phyloP scores from a whole-genome alignment of 2,888 invertebrate genomes.

The Molanna angustata region DNA sequence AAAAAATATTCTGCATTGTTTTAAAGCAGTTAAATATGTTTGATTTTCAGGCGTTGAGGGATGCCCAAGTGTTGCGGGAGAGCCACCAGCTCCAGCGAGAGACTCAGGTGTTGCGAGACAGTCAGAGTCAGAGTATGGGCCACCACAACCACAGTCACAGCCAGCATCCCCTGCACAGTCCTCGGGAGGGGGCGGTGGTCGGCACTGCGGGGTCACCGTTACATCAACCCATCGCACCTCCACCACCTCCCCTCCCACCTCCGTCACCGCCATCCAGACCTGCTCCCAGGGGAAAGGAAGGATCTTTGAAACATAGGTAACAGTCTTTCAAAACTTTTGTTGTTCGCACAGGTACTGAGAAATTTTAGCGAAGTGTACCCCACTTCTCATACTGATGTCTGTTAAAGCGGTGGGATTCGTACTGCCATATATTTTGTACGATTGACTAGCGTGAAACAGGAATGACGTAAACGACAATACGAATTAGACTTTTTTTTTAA shows the following conservation, averaged over 20 bases:
- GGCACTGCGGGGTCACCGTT: slow-evolving; percentile 44
- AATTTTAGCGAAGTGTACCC: too few species aligned
- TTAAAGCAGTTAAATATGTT: too few species aligned
- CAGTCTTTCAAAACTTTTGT: too few species aligned
- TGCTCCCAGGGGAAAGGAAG: slow-evolving; percentile 54
- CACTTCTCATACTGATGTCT: too few species aligned
- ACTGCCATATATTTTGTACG: too few species aligned
- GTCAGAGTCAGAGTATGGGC: background rate
- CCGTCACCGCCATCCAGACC: slow-evolving; percentile 25
- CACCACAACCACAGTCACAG: background rate
- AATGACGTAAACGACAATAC: too few species aligned
- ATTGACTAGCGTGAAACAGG: too few species aligned
- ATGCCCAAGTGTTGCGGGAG: background rate
- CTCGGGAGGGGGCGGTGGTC: slow-evolving; percentile 34
- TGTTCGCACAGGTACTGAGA: too few species aligned
- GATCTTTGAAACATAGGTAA: slow-evolving; percentile 57
- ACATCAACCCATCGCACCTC: slow-evolving; percentile 40
- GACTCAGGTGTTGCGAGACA: background rate
- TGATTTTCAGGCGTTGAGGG: too few species aligned
- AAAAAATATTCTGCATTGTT: too few species aligned
- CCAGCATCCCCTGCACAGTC: background rate
- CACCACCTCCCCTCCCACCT: slow-evolving; percentile 40
- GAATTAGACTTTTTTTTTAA: too few species aligned
- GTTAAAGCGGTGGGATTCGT: too few species aligned
- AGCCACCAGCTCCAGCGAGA: background rate